Evolutionary conservation across 2,888 invertebrate species (phyloP).

Genomic region (Busseola fusca): DNA sequence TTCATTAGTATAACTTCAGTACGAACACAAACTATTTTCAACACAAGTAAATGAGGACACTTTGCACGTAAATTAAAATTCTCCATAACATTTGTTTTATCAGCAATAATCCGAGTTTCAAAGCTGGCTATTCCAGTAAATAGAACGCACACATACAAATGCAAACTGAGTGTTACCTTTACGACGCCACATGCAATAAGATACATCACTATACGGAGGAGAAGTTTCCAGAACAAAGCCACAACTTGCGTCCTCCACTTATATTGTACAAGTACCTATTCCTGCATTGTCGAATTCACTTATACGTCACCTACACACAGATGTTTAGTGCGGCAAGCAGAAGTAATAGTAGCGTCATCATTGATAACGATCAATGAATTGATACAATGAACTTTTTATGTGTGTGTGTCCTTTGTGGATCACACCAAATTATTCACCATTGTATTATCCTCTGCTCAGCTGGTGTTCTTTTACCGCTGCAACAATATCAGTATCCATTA

Average conservation of each 20-base stretch:
- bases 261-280: constrained; percentile 78
- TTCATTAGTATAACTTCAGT: not conserved
- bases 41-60: not conserved
- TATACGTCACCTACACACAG: constrained; percentile 74
- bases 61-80: not conserved
- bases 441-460: not conserved
- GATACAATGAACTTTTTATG: not conserved
- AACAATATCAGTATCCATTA: not conserved
- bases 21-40: not conserved
- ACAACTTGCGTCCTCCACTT: constrained; percentile 79
- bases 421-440: not conserved
- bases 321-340: constrained; percentile 18
- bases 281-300: constrained; percentile 84
- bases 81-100: not conserved
- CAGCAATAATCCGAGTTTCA: constrained; percentile 15
- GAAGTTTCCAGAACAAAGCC: constrained; percentile 86
- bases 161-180: constrained; percentile 69
- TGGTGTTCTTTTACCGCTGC: not conserved
- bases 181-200: constrained; percentile 78
- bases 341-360: not conserved
- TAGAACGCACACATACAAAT: constrained; percentile 59
- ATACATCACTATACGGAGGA: constrained; percentile 78
- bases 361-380: not conserved
- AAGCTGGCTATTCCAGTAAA: constrained; percentile 26
- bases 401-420: not conserved